Evolutionary conservation across 2,113 vertebrate species (phyloP).

Genomic region (Elgaria multicarinata): DNA sequence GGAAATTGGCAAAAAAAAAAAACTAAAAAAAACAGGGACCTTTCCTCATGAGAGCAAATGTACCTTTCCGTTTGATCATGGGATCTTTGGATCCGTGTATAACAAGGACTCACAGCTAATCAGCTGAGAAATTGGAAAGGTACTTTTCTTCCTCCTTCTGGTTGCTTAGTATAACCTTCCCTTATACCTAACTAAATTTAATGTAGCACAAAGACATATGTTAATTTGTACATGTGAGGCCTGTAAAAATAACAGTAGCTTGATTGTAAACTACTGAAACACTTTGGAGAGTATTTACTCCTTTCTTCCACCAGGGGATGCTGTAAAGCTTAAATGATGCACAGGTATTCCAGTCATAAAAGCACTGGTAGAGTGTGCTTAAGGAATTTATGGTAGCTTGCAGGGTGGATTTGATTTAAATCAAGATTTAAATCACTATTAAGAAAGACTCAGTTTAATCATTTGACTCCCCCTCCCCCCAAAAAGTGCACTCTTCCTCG

Average conservation of each 20-base stretch:
- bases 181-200: not conserved
- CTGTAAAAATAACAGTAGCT: not conserved
- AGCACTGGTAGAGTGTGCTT: not conserved
- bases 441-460: too few species aligned
- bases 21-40: not conserved
- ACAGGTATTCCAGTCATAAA: not conserved
- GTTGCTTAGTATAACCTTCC: not conserved
- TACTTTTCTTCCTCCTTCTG: not conserved
- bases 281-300: conserved; percentile 10
- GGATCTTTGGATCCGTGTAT: too few species aligned
- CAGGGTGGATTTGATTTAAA: too few species aligned
- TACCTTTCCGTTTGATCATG: not conserved
- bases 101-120: not conserved
- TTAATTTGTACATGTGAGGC: not conserved
- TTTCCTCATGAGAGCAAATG: not conserved
- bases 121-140: not conserved
- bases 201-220: not conserved
- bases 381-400: not conserved
- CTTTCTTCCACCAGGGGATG: conserved; percentile 74
- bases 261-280: not conserved
- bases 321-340: conserved; percentile 47
- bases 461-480: too few species aligned
- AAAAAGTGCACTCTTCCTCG: too few species aligned
- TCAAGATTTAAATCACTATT: too few species aligned
- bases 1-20: not conserved